Evolutionary conservation across 2,888 invertebrate genomes (phyloP), one percentile per base, ranked within the genome.

Genomic region (Acleris holmiana): DNA sequence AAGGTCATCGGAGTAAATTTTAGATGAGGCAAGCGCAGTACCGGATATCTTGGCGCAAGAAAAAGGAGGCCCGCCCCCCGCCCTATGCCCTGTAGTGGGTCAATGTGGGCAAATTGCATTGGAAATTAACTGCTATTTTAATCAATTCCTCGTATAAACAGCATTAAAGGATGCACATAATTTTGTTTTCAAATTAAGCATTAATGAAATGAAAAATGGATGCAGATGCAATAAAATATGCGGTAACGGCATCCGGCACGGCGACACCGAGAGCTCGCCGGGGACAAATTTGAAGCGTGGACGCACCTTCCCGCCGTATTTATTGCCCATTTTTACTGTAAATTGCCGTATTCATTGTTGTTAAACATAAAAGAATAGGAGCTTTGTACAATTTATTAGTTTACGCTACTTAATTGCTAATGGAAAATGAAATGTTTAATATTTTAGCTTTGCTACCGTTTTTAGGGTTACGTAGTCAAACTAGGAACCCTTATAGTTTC

Each of bases 191-290:
- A 29, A 64, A 53, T 64, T 47, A 50, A 58, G 35, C 58, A 40
- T 58, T 64, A 58, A 55, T 65, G 70, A 70, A 74, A 74, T 73
- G 69, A 70, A 73, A 79, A 79, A 79, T 76, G 76, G 73, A 76
- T 74, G 73, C 66, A 71, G 70, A 69, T 73, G 76, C 75, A 75
- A 77, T 83, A 80, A 84, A 83, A 84, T 79, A 82, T 80, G 81
- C 79, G 81, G 70, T 73, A 82, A 82, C 76, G 73, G 75, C 75
- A 71, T 71, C 75, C 80, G 78, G 77, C 83, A 74, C 71, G 70
- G 65, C 67, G 69, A 74, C 76, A 75, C 75, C 72, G 79, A 86
- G 79, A 75, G 78, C 79, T 66, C 84, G 69, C 81, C 40, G 61
- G 86, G 83, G 86, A 82, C 80, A 75, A 74, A 83, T 84, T 73